phyloP scores from a whole-genome alignment of 2,888 invertebrate genomes.

The Aspidiotus rigidus region DNA sequence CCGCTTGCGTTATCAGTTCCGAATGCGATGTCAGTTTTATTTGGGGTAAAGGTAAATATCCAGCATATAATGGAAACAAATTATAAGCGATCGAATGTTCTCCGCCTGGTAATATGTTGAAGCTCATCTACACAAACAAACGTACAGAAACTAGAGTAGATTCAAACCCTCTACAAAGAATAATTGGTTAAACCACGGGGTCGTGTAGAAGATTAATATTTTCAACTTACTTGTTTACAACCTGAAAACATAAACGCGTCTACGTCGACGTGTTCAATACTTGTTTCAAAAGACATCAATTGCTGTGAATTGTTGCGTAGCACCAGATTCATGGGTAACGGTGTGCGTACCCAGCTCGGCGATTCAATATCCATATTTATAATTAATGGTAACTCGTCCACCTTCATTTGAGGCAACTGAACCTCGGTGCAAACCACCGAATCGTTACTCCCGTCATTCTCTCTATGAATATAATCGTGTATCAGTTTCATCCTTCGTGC shows the following conservation, averaged over 20 bases:
- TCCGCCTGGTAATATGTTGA: constrained; percentile 51
- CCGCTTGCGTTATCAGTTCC: constrained; percentile 21
- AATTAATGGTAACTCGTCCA: constrained; percentile 39
- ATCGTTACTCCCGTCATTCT: constrained; percentile 7
- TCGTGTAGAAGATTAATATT: no score
- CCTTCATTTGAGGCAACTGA: constrained; percentile 52
- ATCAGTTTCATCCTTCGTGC: no score
- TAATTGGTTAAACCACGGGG: no score
- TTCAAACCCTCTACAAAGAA: neutral
- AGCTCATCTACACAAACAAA: constrained; percentile 42
- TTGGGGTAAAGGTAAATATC: constrained; percentile 60
- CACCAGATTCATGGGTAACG: constrained; percentile 54
- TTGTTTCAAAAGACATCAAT: constrained; percentile 62
- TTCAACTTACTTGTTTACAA: constrained; percentile 67
- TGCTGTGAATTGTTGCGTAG: constrained; percentile 62
- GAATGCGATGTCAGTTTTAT: constrained; percentile 37
- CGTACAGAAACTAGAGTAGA: constrained; percentile 9
- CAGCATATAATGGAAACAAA: constrained; percentile 66
- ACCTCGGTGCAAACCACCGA: constrained; percentile 46
- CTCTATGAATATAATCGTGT: constrained; percentile 16
- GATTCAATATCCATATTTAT: constrained; percentile 51
- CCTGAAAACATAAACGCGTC: constrained; percentile 87
- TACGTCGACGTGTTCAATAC: constrained; percentile 67
- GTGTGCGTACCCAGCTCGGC: constrained; percentile 60
- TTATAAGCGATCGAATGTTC: constrained; percentile 60